Evolutionary conservation across 2,888 invertebrate genomes (phyloP), one percentile per base, ranked within the genome.

Genomic region (Pocota personata): DNA sequence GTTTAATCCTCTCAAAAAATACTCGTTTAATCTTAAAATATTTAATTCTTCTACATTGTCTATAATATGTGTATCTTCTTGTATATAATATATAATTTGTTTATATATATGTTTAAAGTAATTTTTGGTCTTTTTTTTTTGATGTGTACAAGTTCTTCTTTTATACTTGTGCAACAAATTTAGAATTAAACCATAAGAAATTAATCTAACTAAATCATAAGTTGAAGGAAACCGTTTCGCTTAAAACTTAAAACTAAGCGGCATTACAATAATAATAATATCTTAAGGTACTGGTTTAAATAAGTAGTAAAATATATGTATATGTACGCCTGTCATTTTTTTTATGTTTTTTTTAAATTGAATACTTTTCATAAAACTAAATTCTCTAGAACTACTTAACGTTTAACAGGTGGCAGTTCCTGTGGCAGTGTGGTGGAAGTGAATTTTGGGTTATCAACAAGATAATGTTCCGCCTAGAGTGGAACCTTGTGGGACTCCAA

Each of bases 351-450:
- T 30, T 50, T 57, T 40, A 32, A 50, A 30, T 57, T 43, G 32
- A 71, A 57, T 32, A 43, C 46, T 75, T 40, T 32, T 48, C 43
- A 72, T 79, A 50, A 75, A 75, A 84, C 50, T 75, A 71, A 80
- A 75, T 66, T 75, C n/a, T 84, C 84, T 84, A 84, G 43, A 84
- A 84, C 84, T 84, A 84, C 80, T 84, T 80, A 84, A 84, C 84
- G 84, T 71, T 84, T 57, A 58, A 80, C 84, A 84, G 79, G 84
- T 80, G 84, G 64, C 80, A 66, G 27, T 58, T 76, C 4, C 35
- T 71, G 84, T 75, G 84, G 75, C 84, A 84, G 57, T 79, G 55
- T 62, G 62, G 57, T 75, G 71, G 71, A 66, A 58, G 69, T 75
- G 60, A 48, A 21, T 71, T 83, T 40, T 37, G 10, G 40, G 12